Evolutionary conservation across 2,113 vertebrate genomes (phyloP).

Genomic region (Symphodus melops): DNA sequence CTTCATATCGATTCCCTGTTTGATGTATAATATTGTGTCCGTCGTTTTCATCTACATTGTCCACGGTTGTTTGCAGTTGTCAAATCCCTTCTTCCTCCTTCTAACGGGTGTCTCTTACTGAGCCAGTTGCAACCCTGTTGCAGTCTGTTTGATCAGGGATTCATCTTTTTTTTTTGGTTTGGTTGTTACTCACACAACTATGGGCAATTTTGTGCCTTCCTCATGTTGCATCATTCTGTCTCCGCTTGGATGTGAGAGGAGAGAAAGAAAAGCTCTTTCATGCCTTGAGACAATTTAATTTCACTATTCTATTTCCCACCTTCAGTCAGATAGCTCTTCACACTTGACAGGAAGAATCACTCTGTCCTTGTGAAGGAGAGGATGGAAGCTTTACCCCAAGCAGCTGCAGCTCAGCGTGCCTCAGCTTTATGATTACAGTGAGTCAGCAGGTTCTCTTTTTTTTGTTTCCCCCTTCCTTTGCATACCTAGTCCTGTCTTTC

Average conservation of each 20-base stretch:
- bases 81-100: neutral
- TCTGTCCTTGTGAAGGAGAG: slow-evolving; percentile 73
- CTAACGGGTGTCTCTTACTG: neutral
- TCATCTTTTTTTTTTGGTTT: slow-evolving; percentile 41
- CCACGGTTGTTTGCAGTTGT: slow-evolving; percentile 6
- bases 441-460: slow-evolving; percentile 78
- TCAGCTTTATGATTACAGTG: slow-evolving; percentile 70
- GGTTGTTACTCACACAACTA: slow-evolving; percentile 41
- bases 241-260: slow-evolving; percentile 29
- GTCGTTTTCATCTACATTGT: slow-evolving; percentile 1
- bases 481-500: slow-evolving; percentile 44
- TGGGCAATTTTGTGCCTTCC: slow-evolving; percentile 41
- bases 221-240: slow-evolving; percentile 61
- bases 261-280: slow-evolving; percentile 46
- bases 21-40: slow-evolving; percentile 5
- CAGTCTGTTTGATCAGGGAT: slow-evolving; percentile 37
- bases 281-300: slow-evolving; percentile 43
- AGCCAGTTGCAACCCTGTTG: slow-evolving; percentile 22
- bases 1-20: slow-evolving; percentile 10
- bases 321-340: slow-evolving; percentile 29
- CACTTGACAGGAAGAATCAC: slow-evolving; percentile 38
- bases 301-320: slow-evolving; percentile 37
- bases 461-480: slow-evolving; percentile 28
- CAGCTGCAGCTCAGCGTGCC: slow-evolving; percentile 49
- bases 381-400: slow-evolving; percentile 44